A percentile compares a stretch with the other conserved stretches of the same genome.
phyloP scores from a whole-genome alignment of 2,113 vertebrate species.

The Python bivittatus region DNA sequence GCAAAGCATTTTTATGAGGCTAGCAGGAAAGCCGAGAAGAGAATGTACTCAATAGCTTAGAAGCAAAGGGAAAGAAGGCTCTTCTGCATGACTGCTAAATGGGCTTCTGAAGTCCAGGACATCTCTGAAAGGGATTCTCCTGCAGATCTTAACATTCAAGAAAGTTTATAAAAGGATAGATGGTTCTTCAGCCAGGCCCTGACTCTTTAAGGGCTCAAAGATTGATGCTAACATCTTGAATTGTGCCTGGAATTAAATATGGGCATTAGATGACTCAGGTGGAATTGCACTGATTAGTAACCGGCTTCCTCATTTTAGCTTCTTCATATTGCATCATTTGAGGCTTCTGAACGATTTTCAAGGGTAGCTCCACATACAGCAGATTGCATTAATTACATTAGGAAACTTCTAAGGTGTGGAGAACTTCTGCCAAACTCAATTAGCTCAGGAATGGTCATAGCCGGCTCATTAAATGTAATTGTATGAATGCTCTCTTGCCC shows the following conservation, averaged over 20 bases:
- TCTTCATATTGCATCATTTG: not conserved
- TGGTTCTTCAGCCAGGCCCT: not conserved
- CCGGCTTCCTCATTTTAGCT: not conserved
- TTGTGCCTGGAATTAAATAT: not conserved
- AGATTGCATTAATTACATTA: not conserved
- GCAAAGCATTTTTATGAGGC: not conserved
- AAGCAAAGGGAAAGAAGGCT: not conserved
- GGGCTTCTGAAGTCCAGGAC: not conserved
- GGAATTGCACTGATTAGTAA: not conserved
- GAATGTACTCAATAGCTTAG: not conserved
- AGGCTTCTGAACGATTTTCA: not conserved
- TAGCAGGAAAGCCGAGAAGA: not conserved
- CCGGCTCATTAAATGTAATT: not conserved
- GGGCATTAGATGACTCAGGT: not conserved
- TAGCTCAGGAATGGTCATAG: not conserved
- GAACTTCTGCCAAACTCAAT: not conserved
- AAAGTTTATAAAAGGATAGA: not conserved
- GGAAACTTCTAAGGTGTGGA: not conserved
- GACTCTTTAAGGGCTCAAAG: not conserved
- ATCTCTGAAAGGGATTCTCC: not conserved
- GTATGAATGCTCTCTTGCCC: not conserved
- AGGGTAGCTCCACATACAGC: not conserved
- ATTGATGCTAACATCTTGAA: not conserved
- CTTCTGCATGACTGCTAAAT: not conserved
- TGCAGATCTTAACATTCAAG: not conserved